Evolutionary conservation across 2,113 vertebrate species (phyloP).

Genomic region (Rhagologus leucostigma): DNA sequence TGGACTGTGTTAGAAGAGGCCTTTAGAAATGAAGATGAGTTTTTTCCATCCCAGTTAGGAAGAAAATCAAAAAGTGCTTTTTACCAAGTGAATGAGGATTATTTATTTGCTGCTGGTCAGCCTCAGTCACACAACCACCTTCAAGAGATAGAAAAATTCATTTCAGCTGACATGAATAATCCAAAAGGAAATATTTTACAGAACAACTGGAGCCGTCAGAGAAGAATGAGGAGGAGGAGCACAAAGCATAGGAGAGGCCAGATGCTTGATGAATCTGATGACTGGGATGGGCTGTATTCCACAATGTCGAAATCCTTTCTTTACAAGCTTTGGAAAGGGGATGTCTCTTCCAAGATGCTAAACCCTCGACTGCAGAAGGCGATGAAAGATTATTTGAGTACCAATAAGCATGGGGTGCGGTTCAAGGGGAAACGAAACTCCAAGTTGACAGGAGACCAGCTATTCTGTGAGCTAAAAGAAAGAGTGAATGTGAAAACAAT

Average conservation of each 20-base stretch:
- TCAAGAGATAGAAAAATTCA: conserved; percentile 33
- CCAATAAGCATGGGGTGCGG: conserved; percentile 89
- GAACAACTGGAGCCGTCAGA: conserved; percentile 27
- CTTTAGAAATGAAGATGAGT: conserved; percentile 58
- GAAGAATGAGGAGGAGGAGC: conserved; percentile 49
- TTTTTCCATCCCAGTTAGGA: conserved; percentile 62
- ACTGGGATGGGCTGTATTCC: conserved; percentile 80
- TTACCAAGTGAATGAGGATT: conserved; percentile 49
- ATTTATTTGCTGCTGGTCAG: conserved; percentile 67
- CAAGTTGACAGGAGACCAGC: conserved; percentile 68
- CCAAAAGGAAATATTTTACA: conserved; percentile 4
- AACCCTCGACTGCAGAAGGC: conserved; percentile 89
- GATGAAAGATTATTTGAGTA: conserved; percentile 86
- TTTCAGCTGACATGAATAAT: background rate
- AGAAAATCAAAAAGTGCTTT: conserved; percentile 70
- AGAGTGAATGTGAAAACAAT: conserved; percentile 81
- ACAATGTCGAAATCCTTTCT: conserved; percentile 85
- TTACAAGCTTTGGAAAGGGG: conserved; percentile 86
- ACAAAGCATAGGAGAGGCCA: background rate
- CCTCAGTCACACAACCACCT: conserved; percentile 10
- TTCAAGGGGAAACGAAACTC: conserved; percentile 76
- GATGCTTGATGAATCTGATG: conserved; percentile 60
- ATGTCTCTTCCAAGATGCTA: conserved; percentile 85
- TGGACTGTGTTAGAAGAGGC: conserved; percentile 50
- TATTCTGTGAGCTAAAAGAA: conserved; percentile 86